These are phyloP conservation scores for Galemys pyrenaicus DNA, from an alignment of 2,113 vertebrate species.

Conservation along the genomic window DNA sequence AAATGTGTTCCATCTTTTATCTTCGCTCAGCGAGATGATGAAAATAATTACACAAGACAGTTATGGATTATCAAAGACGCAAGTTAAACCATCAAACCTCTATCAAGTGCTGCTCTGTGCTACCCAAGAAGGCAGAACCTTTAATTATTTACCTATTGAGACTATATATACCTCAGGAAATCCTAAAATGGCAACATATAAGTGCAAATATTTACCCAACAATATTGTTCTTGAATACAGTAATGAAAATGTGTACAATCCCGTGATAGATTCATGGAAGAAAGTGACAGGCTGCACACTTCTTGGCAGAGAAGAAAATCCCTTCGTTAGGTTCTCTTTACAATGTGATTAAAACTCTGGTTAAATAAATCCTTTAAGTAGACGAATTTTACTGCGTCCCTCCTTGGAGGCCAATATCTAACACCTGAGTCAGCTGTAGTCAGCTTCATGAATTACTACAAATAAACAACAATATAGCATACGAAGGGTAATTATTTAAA, in stretches of 20 bases:
- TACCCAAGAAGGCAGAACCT: conserved; percentile 77
- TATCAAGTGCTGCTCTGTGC: conserved; percentile 83
- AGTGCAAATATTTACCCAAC: conserved; percentile 89
- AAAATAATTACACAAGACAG: conserved; percentile 90
- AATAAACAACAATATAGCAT: conserved; percentile 48
- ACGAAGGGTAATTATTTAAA: conserved; percentile 63
- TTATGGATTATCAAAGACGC: conserved; percentile 90
- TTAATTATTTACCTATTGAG: conserved; percentile 89
- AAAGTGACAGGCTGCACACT: conserved; percentile 77
- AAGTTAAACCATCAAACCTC: conserved; percentile 86
- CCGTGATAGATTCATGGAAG: conserved; percentile 78
- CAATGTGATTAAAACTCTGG: conserved; percentile 81
- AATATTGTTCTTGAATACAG: conserved; percentile 83
- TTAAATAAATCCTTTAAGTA: conserved; percentile 69
- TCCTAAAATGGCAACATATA: conserved; percentile 79
- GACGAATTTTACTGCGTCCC: conserved; percentile 32
- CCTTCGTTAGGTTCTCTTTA: conserved; percentile 59
- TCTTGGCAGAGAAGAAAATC: conserved; percentile 70
- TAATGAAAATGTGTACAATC: conserved; percentile 84
- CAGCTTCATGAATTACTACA: conserved; percentile 57
- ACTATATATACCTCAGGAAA: conserved; percentile 80
- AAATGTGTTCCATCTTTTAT: conserved; percentile 87
- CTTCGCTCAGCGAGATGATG: conserved; percentile 85
- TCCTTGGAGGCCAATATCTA: not conserved
- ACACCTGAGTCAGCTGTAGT: not conserved